phyloP scores from a whole-genome alignment of 2,888 invertebrate species.

The Myathropa florea region DNA sequence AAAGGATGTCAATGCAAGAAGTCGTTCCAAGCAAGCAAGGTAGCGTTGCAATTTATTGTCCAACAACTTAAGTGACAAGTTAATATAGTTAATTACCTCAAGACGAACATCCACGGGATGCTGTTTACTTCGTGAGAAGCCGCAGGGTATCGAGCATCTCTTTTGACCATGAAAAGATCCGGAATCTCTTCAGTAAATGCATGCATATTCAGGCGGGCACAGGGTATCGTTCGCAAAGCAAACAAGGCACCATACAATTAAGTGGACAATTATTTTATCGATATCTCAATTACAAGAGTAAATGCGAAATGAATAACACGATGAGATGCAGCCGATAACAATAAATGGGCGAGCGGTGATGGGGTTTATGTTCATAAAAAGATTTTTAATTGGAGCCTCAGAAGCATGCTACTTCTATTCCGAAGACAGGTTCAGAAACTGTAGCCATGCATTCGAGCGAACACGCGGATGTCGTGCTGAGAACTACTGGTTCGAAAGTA shows the following conservation, averaged over 20 bases:
- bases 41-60: conserved; percentile 19
- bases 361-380: not conserved
- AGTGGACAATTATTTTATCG: conserved; percentile 25
- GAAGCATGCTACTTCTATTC: not conserved
- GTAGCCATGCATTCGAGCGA: too few relatives aligned
- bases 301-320: not conserved
- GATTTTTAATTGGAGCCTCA: not conserved
- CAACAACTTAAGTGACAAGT: conserved; percentile 28
- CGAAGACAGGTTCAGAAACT: not conserved
- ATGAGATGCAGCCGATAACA: not conserved
- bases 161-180: not conserved
- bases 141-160: not conserved
- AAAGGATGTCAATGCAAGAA: not conserved
- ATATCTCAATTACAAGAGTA: conserved; percentile 29
- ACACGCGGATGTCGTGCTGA: not conserved
- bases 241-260: conserved; percentile 22
- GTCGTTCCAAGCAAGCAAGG: not conserved
- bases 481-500: not conserved
- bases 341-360: not conserved
- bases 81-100: conserved; percentile 34
- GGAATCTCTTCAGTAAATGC: not conserved
- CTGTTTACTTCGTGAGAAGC: not conserved
- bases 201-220: not conserved
- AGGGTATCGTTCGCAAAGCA: not conserved
- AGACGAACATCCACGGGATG: not conserved